Base-by-base conservation (phyloP, 2,113 vertebrate genomes). In the Silurus asotus region DNA sequence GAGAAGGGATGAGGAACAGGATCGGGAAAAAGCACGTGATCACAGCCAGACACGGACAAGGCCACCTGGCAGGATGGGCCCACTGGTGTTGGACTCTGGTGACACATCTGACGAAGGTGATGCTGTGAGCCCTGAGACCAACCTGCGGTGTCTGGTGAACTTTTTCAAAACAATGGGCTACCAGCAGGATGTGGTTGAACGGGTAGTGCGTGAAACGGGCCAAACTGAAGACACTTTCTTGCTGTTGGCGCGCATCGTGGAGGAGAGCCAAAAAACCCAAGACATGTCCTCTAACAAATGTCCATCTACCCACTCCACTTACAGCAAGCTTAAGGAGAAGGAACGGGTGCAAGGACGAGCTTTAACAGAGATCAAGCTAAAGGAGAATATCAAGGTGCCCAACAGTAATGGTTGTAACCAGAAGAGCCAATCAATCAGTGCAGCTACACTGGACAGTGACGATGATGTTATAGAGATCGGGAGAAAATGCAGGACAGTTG, bases 91-190 rank as follows among this genome's bases (percentile, higher is more conserved):
- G 89, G 92, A 94, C 86, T 79, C 90, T 17, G 82, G 84, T 25
- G 94, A 94, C n/a, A 56, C 25, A 5, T 88, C 87, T 80, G 94
- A 96, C 70, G 93, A 94, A 0, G 94, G 93, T 6, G 93, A 95
- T 70, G 91, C 95, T 0, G 95, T 97, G 48, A 97, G 94, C 88
- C 96, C 97, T 1, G 97, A 99, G 92, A 97, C 95, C 90, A 98
- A 99, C 83, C 96, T 98, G 49, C 97, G 96, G 78, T 98, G 98
- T 91, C 94, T 99, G 80, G 97, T 99, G 28, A 98, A 99, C 88
- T 99, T 99, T 88, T 99, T 99, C 93, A 96, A 95, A 94, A 98
- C 97, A 70, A 99, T 99, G 98, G 98, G 98, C 15, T 99, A 99
- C 92, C 95, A 96, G 53, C 95, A 97, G 91, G 95, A 95, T 70